Conservation (phyloP, 2,113 vertebrate genomes). For the Psophia crepitans region DNA sequence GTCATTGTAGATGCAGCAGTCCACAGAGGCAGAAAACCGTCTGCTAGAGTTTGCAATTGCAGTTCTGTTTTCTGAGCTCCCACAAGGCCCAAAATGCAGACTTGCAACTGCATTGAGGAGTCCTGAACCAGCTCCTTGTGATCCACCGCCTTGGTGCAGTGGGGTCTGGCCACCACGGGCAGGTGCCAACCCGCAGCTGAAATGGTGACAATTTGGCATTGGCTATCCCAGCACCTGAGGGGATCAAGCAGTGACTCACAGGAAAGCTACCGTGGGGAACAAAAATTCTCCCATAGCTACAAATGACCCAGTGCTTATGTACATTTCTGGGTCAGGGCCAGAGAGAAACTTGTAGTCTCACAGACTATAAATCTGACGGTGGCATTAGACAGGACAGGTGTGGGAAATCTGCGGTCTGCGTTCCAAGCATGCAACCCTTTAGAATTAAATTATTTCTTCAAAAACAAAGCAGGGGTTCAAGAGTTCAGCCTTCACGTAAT, state of each 20-base stretch:
- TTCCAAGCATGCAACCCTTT: neutral
- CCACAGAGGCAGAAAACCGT: neutral
- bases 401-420: neutral
- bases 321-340: neutral
- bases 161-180: neutral
- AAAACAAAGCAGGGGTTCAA: slow-evolving; percentile 37
- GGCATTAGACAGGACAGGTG: slow-evolving; percentile 15
- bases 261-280: neutral
- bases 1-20: neutral
- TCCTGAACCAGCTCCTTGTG: neutral
- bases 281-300: neutral
- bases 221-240: neutral
- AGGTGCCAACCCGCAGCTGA: neutral
- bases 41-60: neutral
- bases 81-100: neutral
- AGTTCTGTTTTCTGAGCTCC: neutral
- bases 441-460: slow-evolving; percentile 28
- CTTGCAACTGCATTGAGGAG: neutral
- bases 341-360: neutral
- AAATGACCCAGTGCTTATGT: neutral
- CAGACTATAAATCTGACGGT: slow-evolving; percentile 25
- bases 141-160: neutral
- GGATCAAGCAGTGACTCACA: neutral
- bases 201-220: neutral
- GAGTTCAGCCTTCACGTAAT: slow-evolving; percentile 9